Evolutionary conservation across 92 coral and sea anemone species (phyloP), one percentile per base, ranked within the genome.

Genomic region (Virgularia gustaviana): DNA sequence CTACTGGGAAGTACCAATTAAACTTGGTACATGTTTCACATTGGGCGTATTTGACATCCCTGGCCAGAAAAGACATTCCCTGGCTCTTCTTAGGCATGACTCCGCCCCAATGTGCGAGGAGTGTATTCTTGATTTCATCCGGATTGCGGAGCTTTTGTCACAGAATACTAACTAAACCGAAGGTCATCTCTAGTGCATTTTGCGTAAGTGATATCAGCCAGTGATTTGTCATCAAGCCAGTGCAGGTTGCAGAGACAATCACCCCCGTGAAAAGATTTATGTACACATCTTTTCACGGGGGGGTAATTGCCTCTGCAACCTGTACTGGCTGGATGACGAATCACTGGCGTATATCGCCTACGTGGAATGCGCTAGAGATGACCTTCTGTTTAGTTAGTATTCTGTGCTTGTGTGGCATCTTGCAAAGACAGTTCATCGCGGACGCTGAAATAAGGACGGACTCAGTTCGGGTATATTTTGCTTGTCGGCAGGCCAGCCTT

Each of bases 401-500:
- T n/a, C n/a, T n/a, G n/a, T n/a, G n/a, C n/a, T n/a, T n/a, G n/a
- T n/a, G n/a, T n/a, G n/a, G n/a, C 76, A 60, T 73, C 56, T 19
- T 9, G 80, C 53, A 49, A 72, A 0, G 85, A 80, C n/a, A 80
- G 68, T 1, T 52, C 44, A 32, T 56, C 70, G 22, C 56, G 55
- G 20, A 67, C 78, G 0, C 49, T 33, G 22, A 54, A 43, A 25
- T 67, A 70, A 2, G 3, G 55, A 16, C 68, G 56, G 20, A 77
- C 58, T 22, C 8, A 65, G 55, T 35, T 57, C 38, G 2, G 81
- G 80, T 0, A 71, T 79, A 23, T 63, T 65, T 30, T 73, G 28
- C 6, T 71, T 55, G 65, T 72, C 31, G 44, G 56, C 76, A 1
- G 86, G 78, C 82, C 81, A 81, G 6, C 83, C 83, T 33, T 49